A percentile compares a stretch with the other conserved stretches of the same genome.
phyloP scores from a whole-genome alignment of 2,113 vertebrate species.

The Chionis minor region DNA sequence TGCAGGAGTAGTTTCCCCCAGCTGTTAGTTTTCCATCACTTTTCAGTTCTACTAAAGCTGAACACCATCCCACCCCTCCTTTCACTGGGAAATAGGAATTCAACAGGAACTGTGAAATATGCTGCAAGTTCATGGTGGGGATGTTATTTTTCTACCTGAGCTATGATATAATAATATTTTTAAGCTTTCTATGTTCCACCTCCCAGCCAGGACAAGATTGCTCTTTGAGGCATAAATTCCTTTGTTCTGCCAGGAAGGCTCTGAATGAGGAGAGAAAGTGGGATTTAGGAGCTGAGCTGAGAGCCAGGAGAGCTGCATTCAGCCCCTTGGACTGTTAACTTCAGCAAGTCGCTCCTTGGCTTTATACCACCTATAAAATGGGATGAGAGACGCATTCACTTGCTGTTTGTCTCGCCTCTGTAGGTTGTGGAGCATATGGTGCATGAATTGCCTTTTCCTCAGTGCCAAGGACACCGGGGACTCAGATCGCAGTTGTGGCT shows the following conservation, averaged over 20 bases:
- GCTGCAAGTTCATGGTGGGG: neutral
- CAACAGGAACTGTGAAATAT: neutral
- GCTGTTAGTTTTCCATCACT: neutral
- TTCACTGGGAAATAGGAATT: neutral
- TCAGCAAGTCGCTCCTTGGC: neutral
- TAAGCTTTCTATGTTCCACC: neutral
- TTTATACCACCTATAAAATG: neutral
- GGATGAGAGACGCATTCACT: neutral
- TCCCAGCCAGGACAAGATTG: neutral
- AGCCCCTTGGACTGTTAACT: neutral
- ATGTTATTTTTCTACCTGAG: neutral
- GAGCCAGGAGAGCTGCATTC: neutral
- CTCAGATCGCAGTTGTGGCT: neutral
- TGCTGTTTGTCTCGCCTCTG: neutral
- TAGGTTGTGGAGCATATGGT: constrained; percentile 6
- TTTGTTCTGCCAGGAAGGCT: neutral
- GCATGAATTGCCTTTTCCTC: neutral
- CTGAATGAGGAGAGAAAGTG: neutral
- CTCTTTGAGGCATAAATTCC: neutral
- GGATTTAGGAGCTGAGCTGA: neutral
- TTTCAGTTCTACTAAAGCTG: neutral
- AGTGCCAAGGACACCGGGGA: neutral
- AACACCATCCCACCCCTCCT: neutral
- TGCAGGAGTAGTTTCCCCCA: neutral
- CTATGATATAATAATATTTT: neutral